Conservation (phyloP, 35 echinoderm and acorn worm genomes). For the Amphiura filiformis region DNA sequence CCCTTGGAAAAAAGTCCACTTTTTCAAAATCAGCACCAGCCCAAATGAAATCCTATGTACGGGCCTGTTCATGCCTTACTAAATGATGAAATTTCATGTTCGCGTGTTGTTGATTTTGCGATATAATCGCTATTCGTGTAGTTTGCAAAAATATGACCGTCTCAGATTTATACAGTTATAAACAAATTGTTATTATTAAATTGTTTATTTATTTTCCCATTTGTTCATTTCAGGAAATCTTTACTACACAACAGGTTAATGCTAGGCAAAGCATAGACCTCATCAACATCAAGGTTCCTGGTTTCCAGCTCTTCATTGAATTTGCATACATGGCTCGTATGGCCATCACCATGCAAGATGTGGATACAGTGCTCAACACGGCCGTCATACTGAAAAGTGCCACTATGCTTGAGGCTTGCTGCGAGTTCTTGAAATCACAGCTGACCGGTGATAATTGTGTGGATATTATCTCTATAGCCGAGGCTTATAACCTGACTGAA, state of each 20-base stretch:
- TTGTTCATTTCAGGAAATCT: not conserved
- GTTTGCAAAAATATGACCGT: too few relatives aligned
- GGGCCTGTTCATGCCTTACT: too few relatives aligned
- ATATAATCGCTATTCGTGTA: too few relatives aligned
- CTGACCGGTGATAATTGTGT: slow-evolving; percentile 80
- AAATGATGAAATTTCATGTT: too few relatives aligned
- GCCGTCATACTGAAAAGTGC: slow-evolving; percentile 55
- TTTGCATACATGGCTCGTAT: slow-evolving; percentile 77
- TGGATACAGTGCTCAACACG: slow-evolving; percentile 58
- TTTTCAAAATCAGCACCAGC: too few relatives aligned
- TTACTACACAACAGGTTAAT: slow-evolving; percentile 7
- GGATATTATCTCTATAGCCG: slow-evolving; percentile 76
- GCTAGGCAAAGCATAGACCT: slow-evolving; percentile 39
- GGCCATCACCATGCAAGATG: slow-evolving; percentile 44
- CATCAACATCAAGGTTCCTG: slow-evolving; percentile 29
- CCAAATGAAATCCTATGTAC: too few relatives aligned
- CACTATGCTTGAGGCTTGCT: slow-evolving; percentile 65
- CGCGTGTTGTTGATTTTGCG: too few relatives aligned
- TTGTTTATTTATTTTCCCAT: too few relatives aligned
- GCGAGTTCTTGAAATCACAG: slow-evolving; percentile 70
- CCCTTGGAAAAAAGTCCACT: too few relatives aligned
- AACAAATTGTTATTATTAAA: too few relatives aligned
- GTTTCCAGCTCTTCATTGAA: slow-evolving; percentile 72
- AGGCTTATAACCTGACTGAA: slow-evolving; percentile 59
- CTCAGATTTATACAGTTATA: too few relatives aligned